Conservation (phyloP, 2,888 invertebrate genomes). For the Siphonodentalium dalli region DNA sequence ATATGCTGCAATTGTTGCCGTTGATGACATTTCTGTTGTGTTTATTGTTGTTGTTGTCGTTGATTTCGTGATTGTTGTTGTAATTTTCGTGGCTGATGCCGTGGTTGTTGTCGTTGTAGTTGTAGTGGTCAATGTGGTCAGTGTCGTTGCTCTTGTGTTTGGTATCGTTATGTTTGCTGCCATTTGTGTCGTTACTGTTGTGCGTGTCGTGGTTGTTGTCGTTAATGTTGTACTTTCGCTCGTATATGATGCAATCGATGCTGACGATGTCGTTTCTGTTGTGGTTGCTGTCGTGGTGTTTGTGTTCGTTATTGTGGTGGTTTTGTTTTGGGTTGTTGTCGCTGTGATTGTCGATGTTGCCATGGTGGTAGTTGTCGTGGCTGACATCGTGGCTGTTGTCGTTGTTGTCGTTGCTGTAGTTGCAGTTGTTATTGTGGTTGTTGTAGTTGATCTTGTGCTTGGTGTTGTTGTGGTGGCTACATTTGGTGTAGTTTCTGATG, state of each 20-base stretch:
- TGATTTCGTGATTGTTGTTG: conserved; percentile 3
- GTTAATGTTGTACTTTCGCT: no score
- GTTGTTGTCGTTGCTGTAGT: conserved; percentile 4
- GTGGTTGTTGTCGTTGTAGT: conserved; percentile 3
- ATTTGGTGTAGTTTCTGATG: conserved; percentile 4
- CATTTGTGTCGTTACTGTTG: background rate
- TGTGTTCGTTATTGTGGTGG: background rate
- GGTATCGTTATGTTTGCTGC: background rate
- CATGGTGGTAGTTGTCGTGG: conserved; percentile 16
- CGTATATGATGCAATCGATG: background rate
- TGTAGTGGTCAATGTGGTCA: conserved; percentile 5
- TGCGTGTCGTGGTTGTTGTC: no score
- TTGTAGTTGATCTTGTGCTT: conserved; percentile 1
- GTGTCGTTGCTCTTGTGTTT: conserved; percentile 4
- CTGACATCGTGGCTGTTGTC: conserved; percentile 17
- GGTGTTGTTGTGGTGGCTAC: conserved; percentile 6
- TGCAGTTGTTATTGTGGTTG: conserved; percentile 8
- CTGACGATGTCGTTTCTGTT: background rate
- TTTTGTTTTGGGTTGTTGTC: background rate
- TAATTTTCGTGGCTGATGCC: conserved; percentile 4
- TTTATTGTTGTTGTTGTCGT: conserved; percentile 5
- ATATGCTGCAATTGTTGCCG: conserved; percentile 5
- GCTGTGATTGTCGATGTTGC: conserved; percentile 9
- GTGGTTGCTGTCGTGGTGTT: conserved; percentile 3
- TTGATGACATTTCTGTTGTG: conserved; percentile 3